These are phyloP conservation scores for Corynorhinus townsendii DNA, from an alignment of 2,113 vertebrate genomes.

Conservation along the genomic window DNA sequence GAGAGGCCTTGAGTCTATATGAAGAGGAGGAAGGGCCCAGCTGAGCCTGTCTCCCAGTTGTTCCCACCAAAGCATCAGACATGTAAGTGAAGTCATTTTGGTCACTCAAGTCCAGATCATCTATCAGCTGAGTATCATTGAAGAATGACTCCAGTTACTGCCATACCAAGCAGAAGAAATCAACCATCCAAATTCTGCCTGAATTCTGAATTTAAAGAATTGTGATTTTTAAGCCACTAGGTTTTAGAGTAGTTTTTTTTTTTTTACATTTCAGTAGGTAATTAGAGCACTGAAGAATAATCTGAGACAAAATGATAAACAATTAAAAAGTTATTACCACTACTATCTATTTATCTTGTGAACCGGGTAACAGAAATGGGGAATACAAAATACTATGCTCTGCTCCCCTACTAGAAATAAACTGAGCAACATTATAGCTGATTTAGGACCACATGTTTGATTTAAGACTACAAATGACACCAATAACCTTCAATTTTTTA, in stretches of 20 bases:
- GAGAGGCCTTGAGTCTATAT: background rate
- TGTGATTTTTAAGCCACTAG: background rate
- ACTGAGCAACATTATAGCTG: background rate
- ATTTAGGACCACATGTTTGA: background rate
- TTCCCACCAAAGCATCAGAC: background rate
- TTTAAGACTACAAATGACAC: background rate
- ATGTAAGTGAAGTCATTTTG: background rate
- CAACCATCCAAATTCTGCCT: background rate
- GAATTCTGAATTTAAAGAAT: background rate
- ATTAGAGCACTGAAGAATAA: background rate
- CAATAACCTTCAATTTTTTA: background rate
- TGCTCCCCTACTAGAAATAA: background rate
- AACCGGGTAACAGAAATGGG: background rate
- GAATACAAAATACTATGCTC: background rate
- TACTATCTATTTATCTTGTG: background rate
- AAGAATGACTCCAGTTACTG: background rate
- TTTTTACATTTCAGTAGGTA: background rate
- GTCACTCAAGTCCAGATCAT: background rate
- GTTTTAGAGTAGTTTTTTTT: background rate
- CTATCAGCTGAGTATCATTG: background rate
- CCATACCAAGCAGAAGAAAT: background rate
- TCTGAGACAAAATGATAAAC: background rate
- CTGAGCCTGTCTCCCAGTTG: background rate
- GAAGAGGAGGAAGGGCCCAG: background rate
- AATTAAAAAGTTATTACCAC: background rate